Evolutionary conservation across 92 coral and sea anemone genomes (phyloP).

Genomic region (Porites rus): DNA sequence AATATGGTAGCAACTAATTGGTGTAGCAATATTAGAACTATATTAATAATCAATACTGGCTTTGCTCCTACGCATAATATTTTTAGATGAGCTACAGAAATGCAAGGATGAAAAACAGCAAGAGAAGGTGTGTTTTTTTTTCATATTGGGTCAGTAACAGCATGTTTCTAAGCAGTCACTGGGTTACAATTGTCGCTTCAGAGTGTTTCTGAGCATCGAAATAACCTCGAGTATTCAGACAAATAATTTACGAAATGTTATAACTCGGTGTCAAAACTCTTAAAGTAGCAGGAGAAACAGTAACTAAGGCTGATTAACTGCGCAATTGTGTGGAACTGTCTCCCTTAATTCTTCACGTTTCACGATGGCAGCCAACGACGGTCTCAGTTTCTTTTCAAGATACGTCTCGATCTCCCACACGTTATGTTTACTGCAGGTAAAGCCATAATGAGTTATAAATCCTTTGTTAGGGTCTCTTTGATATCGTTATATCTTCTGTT

Average conservation of each 20-base stretch:
- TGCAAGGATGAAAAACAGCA: slow-evolving; percentile 2
- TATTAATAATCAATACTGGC: background rate
- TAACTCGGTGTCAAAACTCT: background rate
- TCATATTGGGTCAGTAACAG: background rate
- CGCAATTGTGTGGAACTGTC: no score
- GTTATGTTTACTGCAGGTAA: slow-evolving; percentile 9
- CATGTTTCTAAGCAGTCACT: background rate
- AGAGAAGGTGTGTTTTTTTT: slow-evolving; percentile 1
- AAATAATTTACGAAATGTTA: background rate
- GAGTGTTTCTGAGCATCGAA: no score
- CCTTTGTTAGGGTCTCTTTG: background rate
- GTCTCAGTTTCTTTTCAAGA: background rate
- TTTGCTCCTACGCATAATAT: background rate
- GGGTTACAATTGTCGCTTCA: background rate
- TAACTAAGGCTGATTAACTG: background rate
- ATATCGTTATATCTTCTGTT: background rate
- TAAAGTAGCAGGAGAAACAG: background rate
- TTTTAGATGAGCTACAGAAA: slow-evolving; percentile 31
- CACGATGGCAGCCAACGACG: background rate
- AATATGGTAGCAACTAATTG: background rate
- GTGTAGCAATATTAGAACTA: background rate
- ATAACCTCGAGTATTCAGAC: no score
- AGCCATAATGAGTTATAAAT: background rate
- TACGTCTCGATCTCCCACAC: slow-evolving; percentile 1
- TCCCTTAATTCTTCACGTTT: background rate